Percentiles rank a stretch among this genome's conserved stretches.
Evolutionary conservation across 2,797 vertebrate species (phyloP).

Genomic region (Schizopygopsis pylzovi): DNA sequence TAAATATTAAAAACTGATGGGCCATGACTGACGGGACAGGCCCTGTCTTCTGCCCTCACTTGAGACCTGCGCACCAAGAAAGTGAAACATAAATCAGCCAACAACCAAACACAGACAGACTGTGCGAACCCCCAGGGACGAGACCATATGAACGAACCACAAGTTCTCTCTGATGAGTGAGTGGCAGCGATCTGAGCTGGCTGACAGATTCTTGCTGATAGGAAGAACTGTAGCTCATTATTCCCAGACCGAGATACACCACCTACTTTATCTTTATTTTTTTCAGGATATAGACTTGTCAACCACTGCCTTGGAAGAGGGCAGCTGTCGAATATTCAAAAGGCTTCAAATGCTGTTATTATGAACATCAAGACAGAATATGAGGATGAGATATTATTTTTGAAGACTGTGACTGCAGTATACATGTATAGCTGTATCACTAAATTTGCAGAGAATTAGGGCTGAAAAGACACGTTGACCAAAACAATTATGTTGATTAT

Average conservation of each 20-base stretch:
- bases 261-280: conserved; percentile 7
- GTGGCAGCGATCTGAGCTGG: conserved; percentile 46
- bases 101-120: conserved; percentile 6
- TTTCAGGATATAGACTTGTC: conserved; percentile 38
- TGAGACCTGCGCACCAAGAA: not conserved
- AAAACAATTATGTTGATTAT: not conserved
- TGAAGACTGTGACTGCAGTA: conserved; percentile 15
- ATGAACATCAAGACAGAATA: conserved; percentile 22
- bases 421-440: not conserved
- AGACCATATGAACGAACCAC: conserved; percentile 8
- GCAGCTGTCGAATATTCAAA: conserved; percentile 20
- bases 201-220: conserved; percentile 46
- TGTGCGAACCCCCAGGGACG: not conserved
- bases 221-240: conserved; percentile 39
- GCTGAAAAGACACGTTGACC: not conserved
- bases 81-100: conserved; percentile 29
- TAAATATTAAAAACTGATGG: conserved; percentile 44
- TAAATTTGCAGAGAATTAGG: not conserved
- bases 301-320: conserved; percentile 22
- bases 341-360: conserved; percentile 39
- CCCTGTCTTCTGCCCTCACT: conserved; percentile 21
- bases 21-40: conserved; percentile 13
- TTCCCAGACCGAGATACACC: conserved; percentile 31
- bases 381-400: not conserved
- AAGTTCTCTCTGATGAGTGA: conserved; percentile 32